phyloP scores from a whole-genome alignment of 1,140 invertebrate genomes.

The Panagrolaimus sp. region DNA sequence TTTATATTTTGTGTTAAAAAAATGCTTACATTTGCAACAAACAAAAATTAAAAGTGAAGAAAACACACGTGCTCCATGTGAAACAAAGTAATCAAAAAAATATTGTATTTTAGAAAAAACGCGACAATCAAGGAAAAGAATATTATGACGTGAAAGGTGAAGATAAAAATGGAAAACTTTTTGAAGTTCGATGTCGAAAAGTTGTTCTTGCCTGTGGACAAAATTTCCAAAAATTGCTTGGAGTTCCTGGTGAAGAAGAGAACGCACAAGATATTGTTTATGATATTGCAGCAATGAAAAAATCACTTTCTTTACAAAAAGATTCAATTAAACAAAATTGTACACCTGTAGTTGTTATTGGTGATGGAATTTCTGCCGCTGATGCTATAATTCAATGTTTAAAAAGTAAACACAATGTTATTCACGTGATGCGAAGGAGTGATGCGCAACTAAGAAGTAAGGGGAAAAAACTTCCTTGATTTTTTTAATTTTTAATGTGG shows the following conservation, averaged over 20 bases:
- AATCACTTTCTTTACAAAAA: conserved; percentile 3
- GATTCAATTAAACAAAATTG: background rate
- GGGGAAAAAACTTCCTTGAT: background rate
- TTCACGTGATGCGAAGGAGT: conserved; percentile 49
- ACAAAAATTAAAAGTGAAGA: background rate
- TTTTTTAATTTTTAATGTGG: background rate
- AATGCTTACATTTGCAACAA: background rate
- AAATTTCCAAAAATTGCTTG: background rate
- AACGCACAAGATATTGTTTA: conserved; percentile 10
- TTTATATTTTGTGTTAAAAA: conserved; percentile 6
- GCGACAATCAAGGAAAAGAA: conserved; percentile 12
- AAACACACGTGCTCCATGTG: too few relatives aligned
- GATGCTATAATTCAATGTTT: conserved; percentile 52
- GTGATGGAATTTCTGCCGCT: conserved; percentile 55
- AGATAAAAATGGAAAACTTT: background rate
- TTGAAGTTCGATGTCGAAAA: background rate
- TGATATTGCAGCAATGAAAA: conserved; percentile 17
- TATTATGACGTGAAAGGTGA: conserved; percentile 19
- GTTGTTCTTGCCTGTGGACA: conserved; percentile 14
- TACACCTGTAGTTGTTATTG: conserved; percentile 44
- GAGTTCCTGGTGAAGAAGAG: conserved; percentile 14
- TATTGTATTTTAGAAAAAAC: conserved; percentile 19
- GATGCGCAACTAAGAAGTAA: conserved; percentile 49
- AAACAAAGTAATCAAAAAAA: conserved; percentile 11
- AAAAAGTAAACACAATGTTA: conserved; percentile 41